Percentiles rank a stretch among this genome's conserved stretches.
Evolutionary conservation across 2,888 invertebrate genomes (phyloP).

Genomic region (Abscondita cerata): DNA sequence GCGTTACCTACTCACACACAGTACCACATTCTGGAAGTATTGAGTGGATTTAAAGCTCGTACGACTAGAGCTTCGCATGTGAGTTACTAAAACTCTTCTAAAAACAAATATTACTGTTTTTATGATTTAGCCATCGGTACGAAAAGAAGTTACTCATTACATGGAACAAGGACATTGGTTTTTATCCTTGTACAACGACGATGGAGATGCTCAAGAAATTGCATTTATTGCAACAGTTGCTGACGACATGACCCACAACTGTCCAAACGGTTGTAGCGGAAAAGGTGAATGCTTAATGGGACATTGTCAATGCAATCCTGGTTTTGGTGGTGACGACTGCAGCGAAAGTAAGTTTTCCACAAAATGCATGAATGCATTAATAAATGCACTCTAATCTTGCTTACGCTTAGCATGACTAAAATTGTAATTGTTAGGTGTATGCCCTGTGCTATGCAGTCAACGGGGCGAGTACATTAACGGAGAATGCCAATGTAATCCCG

Average conservation of each 20-base stretch:
- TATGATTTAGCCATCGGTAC: constrained; percentile 74
- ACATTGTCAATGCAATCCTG: constrained; percentile 95
- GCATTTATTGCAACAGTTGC: constrained; percentile 84
- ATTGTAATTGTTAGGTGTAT: constrained; percentile 73
- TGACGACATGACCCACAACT: constrained; percentile 93
- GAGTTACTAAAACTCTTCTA: constrained; percentile 59
- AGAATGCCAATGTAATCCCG: constrained; percentile 95
- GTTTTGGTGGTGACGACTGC: constrained; percentile 96
- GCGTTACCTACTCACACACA: constrained; percentile 95
- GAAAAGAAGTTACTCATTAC: constrained; percentile 92
- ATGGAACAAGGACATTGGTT: constrained; percentile 98
- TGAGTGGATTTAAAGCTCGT: constrained; percentile 88
- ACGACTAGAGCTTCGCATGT: constrained; percentile 86
- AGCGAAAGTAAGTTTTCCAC: constrained; percentile 84
- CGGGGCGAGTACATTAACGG: constrained; percentile 97
- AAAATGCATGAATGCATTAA: constrained; percentile 1
- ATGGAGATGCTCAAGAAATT: constrained; percentile 87
- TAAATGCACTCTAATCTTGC: constrained; percentile 23
- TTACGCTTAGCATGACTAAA: constrained; percentile 40
- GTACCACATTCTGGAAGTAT: constrained; percentile 93
- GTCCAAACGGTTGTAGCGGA: constrained; percentile 95
- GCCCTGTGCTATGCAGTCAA: constrained; percentile 96
- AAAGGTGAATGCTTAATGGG: constrained; percentile 96
- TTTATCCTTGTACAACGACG: constrained; percentile 94
- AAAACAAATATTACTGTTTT: constrained; percentile 1